These are phyloP conservation scores for Probaryconus sp. DNA, from an alignment of 1,140 invertebrate species.

Conservation along the genomic window DNA sequence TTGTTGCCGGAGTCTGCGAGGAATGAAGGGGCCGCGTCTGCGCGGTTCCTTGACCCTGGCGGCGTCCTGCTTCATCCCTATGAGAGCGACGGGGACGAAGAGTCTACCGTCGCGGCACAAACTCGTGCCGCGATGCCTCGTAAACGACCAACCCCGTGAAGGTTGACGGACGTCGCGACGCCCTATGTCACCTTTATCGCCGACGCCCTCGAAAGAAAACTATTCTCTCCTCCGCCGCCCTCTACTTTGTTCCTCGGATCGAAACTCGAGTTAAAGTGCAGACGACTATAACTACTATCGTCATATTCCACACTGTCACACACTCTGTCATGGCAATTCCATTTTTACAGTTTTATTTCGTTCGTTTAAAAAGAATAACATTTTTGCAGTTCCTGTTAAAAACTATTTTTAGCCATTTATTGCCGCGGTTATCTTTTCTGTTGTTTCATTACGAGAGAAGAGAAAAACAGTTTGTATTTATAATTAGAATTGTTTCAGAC, in stretches of 20 bases:
- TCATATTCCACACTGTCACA: slow-evolving; percentile 34
- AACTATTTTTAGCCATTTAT: too few species aligned
- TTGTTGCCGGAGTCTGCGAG: slow-evolving; percentile 73
- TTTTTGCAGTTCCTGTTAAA: too few species aligned
- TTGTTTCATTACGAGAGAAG: too few species aligned
- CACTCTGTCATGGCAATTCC: slow-evolving; percentile 31
- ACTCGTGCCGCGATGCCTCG: slow-evolving; percentile 55
- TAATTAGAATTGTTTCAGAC: too few species aligned
- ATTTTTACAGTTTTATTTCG: slow-evolving; percentile 33
- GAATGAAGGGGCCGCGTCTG: slow-evolving; percentile 66
- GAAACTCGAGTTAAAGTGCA: slow-evolving; percentile 57
- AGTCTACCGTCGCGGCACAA: slow-evolving; percentile 53
- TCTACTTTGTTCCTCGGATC: slow-evolving; percentile 53
- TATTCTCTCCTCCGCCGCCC: slow-evolving; percentile 58
- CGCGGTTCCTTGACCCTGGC: slow-evolving; percentile 77
- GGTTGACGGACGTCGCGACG: slow-evolving; percentile 77
- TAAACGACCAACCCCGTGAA: slow-evolving; percentile 72
- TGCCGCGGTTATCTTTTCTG: too few species aligned
- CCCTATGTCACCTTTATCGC: slow-evolving; percentile 76
- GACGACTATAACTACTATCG: slow-evolving; percentile 54
- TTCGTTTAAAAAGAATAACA: not conserved
- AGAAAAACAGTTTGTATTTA: too few species aligned
- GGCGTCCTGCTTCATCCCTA: slow-evolving; percentile 58
- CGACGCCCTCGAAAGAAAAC: slow-evolving; percentile 67
- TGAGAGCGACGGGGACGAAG: slow-evolving; percentile 58